Percentiles rank a stretch among this genome's conserved stretches.
Conservation (phyloP, 2,888 invertebrate species). For the Acronicta aceris region DNA sequence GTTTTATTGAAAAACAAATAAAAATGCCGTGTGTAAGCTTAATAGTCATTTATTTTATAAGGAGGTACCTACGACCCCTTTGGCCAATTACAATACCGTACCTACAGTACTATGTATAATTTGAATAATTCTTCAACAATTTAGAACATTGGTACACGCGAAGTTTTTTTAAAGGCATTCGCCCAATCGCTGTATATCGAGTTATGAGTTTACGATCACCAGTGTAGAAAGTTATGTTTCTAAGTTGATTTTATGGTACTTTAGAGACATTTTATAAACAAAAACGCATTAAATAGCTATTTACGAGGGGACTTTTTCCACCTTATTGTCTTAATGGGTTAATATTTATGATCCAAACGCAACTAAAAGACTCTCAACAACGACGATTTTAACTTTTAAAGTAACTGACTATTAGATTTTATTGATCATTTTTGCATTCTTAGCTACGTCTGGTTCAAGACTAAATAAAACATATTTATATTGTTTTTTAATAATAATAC, state of each 20-base stretch:
- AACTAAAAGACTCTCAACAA: slow-evolving; percentile 8
- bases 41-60: slow-evolving; percentile 1
- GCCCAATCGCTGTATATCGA: slow-evolving; percentile 9
- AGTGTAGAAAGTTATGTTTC: slow-evolving; percentile 29
- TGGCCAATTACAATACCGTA: slow-evolving; percentile 11
- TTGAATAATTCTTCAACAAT: slow-evolving; percentile 42
- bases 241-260: slow-evolving; percentile 34
- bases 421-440: no score
- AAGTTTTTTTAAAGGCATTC: slow-evolving; percentile 29
- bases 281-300: slow-evolving; percentile 28
- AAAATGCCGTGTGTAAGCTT: background rate
- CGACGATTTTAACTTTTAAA: no score
- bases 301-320: slow-evolving; percentile 24
- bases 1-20: background rate
- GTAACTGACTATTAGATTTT: no score
- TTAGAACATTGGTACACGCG: slow-evolving; percentile 44
- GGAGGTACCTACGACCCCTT: slow-evolving; percentile 10
- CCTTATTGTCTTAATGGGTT: slow-evolving; percentile 27
- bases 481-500: no score
- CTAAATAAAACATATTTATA: no score
- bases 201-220: slow-evolving; percentile 19
- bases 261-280: slow-evolving; percentile 9
- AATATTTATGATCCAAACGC: slow-evolving; percentile 30
- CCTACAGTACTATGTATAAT: slow-evolving; percentile 12
- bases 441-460: no score